Evolutionary conservation across 1,140 invertebrate species (phyloP).

Genomic region (Bombus pascuorum): DNA sequence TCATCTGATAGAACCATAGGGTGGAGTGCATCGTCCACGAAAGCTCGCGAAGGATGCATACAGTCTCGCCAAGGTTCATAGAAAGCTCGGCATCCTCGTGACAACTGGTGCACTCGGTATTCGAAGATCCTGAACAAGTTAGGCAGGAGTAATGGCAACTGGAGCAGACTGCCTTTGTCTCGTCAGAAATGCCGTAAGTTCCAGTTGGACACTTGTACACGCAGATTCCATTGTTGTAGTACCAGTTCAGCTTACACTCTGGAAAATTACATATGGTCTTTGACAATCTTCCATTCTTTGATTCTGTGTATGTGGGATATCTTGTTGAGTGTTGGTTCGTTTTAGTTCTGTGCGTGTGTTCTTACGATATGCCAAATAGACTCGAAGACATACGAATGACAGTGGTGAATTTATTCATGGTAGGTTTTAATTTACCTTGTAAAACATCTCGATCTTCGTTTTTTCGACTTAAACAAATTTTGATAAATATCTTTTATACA

Average conservation of each 20-base stretch:
- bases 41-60: slow-evolving; percentile 64
- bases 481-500: too few relatives aligned
- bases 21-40: slow-evolving; percentile 67
- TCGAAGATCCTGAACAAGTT: slow-evolving; percentile 66
- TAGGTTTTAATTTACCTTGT: neutral
- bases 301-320: too few relatives aligned
- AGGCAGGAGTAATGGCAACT: slow-evolving; percentile 71
- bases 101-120: slow-evolving; percentile 69
- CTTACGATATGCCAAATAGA: neutral
- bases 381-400: neutral
- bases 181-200: slow-evolving; percentile 48
- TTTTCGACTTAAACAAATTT: neutral
- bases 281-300: slow-evolving; percentile 24
- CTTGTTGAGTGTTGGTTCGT: slow-evolving; percentile 5
- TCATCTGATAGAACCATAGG: slow-evolving; percentile 68
- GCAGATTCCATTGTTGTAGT: slow-evolving; percentile 47
- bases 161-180: slow-evolving; percentile 47
- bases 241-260: slow-evolving; percentile 62
- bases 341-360: neutral
- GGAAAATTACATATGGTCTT: slow-evolving; percentile 63
- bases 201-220: slow-evolving; percentile 50
- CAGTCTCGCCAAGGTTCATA: slow-evolving; percentile 32
- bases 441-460: neutral
- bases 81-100: slow-evolving; percentile 61
- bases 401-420: neutral